A percentile compares a stretch with the other conserved stretches of the same genome.
Evolutionary conservation across 2,113 vertebrate species (phyloP).

Genomic region (Columbina picui): DNA sequence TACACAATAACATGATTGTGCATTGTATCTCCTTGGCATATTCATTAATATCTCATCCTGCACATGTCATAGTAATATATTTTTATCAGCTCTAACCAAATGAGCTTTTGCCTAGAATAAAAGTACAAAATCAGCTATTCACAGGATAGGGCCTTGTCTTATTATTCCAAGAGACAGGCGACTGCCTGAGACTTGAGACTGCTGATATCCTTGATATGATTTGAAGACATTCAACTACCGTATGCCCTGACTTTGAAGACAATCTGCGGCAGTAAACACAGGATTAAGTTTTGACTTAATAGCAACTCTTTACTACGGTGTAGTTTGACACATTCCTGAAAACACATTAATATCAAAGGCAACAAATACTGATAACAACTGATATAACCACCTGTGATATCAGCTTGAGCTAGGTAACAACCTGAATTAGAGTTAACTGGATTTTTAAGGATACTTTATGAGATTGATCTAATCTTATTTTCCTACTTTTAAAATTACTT

Average conservation of each 20-base stretch:
- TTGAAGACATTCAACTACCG: neutral
- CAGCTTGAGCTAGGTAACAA: neutral
- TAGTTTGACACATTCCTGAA: neutral
- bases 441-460: neutral
- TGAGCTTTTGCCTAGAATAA: neutral
- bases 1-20: neutral
- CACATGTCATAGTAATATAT: neutral
- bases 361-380: neutral
- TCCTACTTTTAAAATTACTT: neutral
- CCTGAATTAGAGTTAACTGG: neutral
- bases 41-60: neutral
- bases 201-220: neutral
- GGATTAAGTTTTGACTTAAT: neutral
- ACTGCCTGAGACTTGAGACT: neutral
- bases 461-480: neutral
- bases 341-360: neutral
- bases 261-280: neutral
- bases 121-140: neutral
- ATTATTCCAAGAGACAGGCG: neutral
- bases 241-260: constrained; percentile 10
- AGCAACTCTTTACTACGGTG: neutral
- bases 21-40: neutral
- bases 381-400: neutral
- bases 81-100: constrained; percentile 28
- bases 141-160: neutral